Base-by-base conservation (phyloP, 2,113 vertebrate species). In the Pteropus alecto region DNA sequence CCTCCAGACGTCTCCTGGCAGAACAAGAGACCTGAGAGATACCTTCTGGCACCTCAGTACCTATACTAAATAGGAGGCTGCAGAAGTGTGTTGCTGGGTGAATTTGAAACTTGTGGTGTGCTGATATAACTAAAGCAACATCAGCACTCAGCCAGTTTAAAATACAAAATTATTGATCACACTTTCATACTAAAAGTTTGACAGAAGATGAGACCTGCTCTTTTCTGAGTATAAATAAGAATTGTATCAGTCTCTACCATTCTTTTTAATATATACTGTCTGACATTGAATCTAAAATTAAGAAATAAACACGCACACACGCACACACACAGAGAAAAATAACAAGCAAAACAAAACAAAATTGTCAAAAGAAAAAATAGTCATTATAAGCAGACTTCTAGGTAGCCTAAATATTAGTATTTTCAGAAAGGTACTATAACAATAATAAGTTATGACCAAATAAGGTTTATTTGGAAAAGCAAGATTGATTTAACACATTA, bases 371-470 rank as follows among this genome's bases (percentile, higher is more conserved):
- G 63, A 67, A 83, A 74, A 54, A 82, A 78, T 58, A 81, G 41
- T 63, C n/a, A 84, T 7, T 35, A 46, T 56, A 93, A 73, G 3
- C 21, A 92, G 60, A 94, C 21, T n/a, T 33, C n/a, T 43, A 83
- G 24, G 63, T 87, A 46, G 26, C 33, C 33, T 6, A 73, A n/a
- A 51, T 61, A 6, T 35, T 67, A 5, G 18, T 54, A 71, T 83
- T 96, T 95, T 77, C 21, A 78, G n/a, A 61, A 82, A 21, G 3
- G 21, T 61, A n/a, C 7, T 51, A 18, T 68, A 88, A 95, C 54
- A 92, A 70, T 48, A 43, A 56, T 56, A 90, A 61, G 11, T 74
- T 58, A 68, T 35, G 30, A 43, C 35, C 26, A 74, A 51, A 8
- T 63, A 6, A 10, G 38, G 1, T 65, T 78, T 71, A 78, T 28